phyloP scores from a whole-genome alignment of 2,113 vertebrate species.

The Syrrhaptes paradoxus region DNA sequence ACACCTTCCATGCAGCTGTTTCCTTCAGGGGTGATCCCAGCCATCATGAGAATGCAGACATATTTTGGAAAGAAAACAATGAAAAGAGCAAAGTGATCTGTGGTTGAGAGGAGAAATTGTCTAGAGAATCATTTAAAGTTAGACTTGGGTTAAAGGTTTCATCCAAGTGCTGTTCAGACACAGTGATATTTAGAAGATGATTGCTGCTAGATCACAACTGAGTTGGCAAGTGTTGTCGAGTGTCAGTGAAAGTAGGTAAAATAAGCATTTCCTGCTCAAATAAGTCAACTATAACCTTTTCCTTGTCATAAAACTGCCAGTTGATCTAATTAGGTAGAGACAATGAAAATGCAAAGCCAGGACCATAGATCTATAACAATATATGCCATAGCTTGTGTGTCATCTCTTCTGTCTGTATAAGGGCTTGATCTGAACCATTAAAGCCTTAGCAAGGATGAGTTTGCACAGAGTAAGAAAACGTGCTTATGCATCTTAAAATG shows the following conservation, averaged over 20 bases:
- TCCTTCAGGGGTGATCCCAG: neutral
- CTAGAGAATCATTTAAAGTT: neutral
- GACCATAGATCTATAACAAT: neutral
- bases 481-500: neutral
- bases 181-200: neutral
- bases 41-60: neutral
- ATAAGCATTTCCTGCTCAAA: neutral
- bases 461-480: neutral
- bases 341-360: neutral
- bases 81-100: neutral
- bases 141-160: neutral
- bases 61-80: neutral
- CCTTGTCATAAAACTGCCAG: neutral
- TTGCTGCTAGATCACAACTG: neutral
- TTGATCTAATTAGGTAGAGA: neutral
- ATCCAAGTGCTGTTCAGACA: neutral
- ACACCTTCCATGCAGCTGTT: accelerated
- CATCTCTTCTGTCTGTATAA: neutral
- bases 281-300: neutral
- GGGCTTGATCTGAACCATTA: neutral
- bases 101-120: neutral
- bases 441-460: neutral
- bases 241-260: neutral
- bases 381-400: neutral
- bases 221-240: neutral